Evolutionary conservation across 2,797 vertebrate species (phyloP).

Genomic region (Poeciliopsis paucimaculata): DNA sequence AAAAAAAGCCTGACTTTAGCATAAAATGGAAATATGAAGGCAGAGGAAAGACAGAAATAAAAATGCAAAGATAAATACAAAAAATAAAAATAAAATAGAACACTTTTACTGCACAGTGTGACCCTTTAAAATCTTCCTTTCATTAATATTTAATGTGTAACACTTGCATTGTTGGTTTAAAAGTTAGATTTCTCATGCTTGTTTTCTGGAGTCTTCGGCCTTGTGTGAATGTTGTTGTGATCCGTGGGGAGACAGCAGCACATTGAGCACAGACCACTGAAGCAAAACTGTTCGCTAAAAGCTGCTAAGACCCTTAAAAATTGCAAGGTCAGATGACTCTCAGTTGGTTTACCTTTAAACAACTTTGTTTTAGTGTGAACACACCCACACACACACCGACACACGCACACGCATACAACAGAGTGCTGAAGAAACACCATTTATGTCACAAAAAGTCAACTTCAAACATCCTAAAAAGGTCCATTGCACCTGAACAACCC

Average conservation of each 20-base stretch:
- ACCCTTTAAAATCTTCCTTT: background rate
- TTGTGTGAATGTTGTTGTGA: slow-evolving; percentile 18
- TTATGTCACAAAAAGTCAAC: background rate
- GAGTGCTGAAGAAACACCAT: background rate
- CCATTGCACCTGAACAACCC: background rate
- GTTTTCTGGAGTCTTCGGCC: slow-evolving; percentile 29
- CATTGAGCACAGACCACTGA: slow-evolving; percentile 31
- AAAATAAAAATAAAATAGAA: background rate
- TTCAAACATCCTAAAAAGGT: background rate
- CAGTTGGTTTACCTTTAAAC: slow-evolving; percentile 5
- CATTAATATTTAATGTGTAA: background rate
- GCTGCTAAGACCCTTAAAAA: slow-evolving; percentile 17
- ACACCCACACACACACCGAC: background rate
- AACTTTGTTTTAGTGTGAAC: background rate
- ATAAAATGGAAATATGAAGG: background rate
- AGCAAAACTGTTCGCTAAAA: slow-evolving; percentile 34
- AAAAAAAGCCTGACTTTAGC: background rate
- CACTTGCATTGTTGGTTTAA: background rate
- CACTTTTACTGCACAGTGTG: background rate
- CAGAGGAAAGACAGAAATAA: background rate
- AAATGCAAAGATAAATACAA: background rate
- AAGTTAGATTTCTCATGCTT: slow-evolving; percentile 33
- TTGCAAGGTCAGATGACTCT: slow-evolving; percentile 3
- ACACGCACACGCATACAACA: background rate
- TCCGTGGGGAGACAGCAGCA: slow-evolving; percentile 24